Evolutionary conservation across 2,888 invertebrate species (phyloP).

Genomic region (Resseliella maxima): DNA sequence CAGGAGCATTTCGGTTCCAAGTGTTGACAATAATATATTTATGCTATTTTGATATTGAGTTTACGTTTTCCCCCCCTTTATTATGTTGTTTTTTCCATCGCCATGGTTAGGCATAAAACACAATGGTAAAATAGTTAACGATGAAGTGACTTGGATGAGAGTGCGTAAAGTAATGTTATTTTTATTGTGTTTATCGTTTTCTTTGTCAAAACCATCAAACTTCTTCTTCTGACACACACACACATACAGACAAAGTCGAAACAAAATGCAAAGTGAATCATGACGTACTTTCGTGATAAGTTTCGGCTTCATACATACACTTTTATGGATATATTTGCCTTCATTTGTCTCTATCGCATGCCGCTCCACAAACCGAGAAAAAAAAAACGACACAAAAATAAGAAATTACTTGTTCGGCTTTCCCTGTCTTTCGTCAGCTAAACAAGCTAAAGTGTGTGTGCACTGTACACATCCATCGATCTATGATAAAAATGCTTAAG

Average conservation of each 20-base stretch:
- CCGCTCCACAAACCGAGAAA: no score
- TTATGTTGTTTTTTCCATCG: neutral
- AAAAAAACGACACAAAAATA: no score
- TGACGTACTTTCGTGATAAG: no score
- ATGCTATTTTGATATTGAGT: neutral
- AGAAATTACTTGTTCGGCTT: no score
- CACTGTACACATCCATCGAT: neutral
- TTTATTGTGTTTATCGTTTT: neutral
- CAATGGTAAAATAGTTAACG: neutral
- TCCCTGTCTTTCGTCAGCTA: no score
- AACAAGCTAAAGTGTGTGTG: no score
- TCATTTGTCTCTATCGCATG: no score
- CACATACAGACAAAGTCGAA: no score
- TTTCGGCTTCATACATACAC: no score
- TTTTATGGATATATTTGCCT: no score
- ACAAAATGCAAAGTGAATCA: no score
- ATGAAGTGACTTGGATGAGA: neutral
- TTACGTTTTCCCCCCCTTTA: neutral
- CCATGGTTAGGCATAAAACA: neutral
- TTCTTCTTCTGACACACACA: neutral
- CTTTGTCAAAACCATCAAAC: neutral
- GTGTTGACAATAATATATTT: neutral
- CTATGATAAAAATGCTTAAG: neutral
- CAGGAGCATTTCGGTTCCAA: neutral
- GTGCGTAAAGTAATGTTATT: neutral